These are phyloP conservation scores for Drymonia ruficornis DNA, from an alignment of 2,888 invertebrate species.

Conservation along the genomic window DNA sequence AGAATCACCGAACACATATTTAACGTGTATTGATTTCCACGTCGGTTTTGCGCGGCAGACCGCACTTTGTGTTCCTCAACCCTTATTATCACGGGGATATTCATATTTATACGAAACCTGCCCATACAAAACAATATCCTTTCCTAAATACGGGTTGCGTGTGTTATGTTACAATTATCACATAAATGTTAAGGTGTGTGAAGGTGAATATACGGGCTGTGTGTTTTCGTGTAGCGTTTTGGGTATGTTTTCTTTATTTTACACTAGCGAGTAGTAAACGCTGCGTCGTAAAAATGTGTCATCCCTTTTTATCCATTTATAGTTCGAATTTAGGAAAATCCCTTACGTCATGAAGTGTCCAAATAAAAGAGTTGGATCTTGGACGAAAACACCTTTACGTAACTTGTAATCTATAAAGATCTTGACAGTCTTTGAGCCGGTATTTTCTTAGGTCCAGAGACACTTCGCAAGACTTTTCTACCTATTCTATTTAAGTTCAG, in stretches of 20 bases:
- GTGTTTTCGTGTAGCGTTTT: not conserved
- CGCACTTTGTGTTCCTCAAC: conserved; percentile 25
- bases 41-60: conserved; percentile 11
- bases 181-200: not conserved
- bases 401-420: no score
- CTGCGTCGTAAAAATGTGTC: conserved; percentile 27
- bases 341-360: conserved; percentile 27
- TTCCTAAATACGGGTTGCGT: conserved; percentile 17
- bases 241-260: conserved; percentile 9
- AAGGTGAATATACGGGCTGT: not conserved
- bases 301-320: conserved; percentile 29
- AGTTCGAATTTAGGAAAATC: conserved; percentile 31
- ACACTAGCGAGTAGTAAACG: conserved; percentile 15
- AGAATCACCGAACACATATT: conserved; percentile 26
- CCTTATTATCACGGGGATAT: conserved; percentile 34
- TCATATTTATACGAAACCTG: conserved; percentile 32
- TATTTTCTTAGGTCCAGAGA: not conserved
- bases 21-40: conserved; percentile 34
- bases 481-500: no score
- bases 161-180: conserved; percentile 2
- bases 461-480: not conserved
- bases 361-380: no score
- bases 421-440: not conserved
- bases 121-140: conserved; percentile 22
- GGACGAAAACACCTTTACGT: no score